These are phyloP conservation scores for Pristionchus exspectatus DNA, from an alignment of 2,888 invertebrate species.

Conservation along the genomic window DNA sequence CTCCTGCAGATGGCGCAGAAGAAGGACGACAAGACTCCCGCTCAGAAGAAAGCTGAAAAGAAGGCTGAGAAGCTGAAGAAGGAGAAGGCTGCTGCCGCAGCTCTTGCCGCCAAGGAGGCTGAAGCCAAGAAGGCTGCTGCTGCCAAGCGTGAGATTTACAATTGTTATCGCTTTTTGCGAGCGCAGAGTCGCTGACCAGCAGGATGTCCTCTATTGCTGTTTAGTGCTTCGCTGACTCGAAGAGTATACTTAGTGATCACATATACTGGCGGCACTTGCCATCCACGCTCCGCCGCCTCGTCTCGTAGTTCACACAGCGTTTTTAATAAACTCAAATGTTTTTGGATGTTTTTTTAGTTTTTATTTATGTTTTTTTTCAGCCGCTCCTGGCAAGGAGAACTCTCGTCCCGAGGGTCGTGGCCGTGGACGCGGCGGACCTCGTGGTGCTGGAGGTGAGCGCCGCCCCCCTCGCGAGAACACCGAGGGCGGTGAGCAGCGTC, in stretches of 20 bases:
- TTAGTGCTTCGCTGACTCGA: constrained; percentile 44
- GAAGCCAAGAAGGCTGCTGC: constrained; percentile 59
- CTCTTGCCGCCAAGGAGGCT: constrained; percentile 52
- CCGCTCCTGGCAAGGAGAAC: constrained; percentile 58
- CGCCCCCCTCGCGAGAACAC: constrained; percentile 53
- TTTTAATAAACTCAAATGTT: background rate
- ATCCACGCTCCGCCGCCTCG: constrained; percentile 55
- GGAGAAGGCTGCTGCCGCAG: constrained; percentile 55
- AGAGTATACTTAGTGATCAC: background rate
- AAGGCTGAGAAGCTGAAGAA: constrained; percentile 57
- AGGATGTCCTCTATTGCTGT: constrained; percentile 28
- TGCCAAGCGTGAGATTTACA: constrained; percentile 40
- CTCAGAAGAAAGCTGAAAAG: constrained; percentile 60
- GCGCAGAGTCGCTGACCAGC: constrained; percentile 61
- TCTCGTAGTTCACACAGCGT: constrained; percentile 40
- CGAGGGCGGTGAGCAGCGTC: constrained; percentile 54
- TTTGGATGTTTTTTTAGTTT: background rate
- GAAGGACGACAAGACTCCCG: constrained; percentile 66
- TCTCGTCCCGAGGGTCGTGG: constrained; percentile 66
- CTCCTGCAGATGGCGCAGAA: constrained; percentile 68
- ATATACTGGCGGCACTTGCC: constrained; percentile 56
- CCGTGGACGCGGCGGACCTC: constrained; percentile 69
- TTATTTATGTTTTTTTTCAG: constrained; percentile 8
- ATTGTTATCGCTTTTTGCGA: constrained; percentile 58
- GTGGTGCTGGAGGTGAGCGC: constrained; percentile 66